Percentiles rank a stretch among this genome's conserved stretches.
Conservation (phyloP, 2,113 vertebrate species). For the Corapipo altera region DNA sequence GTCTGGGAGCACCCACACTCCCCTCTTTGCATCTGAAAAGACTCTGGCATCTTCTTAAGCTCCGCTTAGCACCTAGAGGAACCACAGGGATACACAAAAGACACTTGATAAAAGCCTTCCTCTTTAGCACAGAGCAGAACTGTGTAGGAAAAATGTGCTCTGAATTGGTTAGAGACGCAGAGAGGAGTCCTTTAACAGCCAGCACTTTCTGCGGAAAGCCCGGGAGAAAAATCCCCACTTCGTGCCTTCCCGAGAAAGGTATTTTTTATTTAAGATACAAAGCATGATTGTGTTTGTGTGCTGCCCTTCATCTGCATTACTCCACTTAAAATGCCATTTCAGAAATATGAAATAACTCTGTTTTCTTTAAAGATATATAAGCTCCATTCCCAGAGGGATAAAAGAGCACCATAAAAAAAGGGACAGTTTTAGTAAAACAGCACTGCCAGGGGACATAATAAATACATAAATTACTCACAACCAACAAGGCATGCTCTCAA, state of each 20-base stretch:
- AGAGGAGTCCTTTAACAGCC: constrained; percentile 20
- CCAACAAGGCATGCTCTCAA: background rate
- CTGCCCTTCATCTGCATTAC: constrained; percentile 56
- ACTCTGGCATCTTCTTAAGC: background rate
- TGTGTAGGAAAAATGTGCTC: background rate
- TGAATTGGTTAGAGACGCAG: background rate
- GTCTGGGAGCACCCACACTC: background rate
- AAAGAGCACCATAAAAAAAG: constrained; percentile 16
- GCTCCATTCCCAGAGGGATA: constrained; percentile 26
- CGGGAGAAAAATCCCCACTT: background rate
- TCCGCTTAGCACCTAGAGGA: background rate
- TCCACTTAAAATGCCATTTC: constrained; percentile 55
- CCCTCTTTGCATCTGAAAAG: background rate
- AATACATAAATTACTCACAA: constrained; percentile 58
- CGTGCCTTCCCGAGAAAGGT: background rate
- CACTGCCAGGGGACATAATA: constrained; percentile 46
- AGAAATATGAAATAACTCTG: constrained; percentile 49
- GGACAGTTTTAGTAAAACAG: constrained; percentile 58
- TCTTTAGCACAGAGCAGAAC: background rate
- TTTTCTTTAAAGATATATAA: constrained; percentile 52
- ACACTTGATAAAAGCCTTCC: constrained; percentile 6
- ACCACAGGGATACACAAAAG: background rate
- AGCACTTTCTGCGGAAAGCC: background rate
- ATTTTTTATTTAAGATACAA: constrained; percentile 51
- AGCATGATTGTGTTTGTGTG: constrained; percentile 15